Percentiles rank a stretch among this genome's conserved stretches.
These are phyloP conservation scores for Nycticryphes semicollaris DNA, from an alignment of 2,113 vertebrate species.

Conservation along the genomic window DNA sequence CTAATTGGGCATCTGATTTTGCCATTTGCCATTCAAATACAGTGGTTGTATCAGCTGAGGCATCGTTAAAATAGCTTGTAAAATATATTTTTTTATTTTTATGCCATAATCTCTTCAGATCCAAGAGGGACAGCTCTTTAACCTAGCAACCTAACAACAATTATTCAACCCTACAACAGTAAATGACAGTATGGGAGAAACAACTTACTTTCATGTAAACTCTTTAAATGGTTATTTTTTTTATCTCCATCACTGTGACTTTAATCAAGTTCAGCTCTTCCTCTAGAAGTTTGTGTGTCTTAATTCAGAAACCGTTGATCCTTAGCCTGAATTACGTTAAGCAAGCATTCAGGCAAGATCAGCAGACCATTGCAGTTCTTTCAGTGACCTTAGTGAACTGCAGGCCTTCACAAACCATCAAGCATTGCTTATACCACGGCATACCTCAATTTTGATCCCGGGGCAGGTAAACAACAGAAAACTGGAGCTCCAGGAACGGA, in stretches of 20 bases:
- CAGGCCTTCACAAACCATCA: too few species aligned
- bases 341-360: too few species aligned
- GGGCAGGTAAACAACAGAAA: accelerated
- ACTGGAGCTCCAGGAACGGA: accelerated
- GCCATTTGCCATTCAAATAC: background rate
- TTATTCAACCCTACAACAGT: background rate
- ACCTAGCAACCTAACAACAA: background rate
- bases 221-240: accelerated
- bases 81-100: background rate
- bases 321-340: background rate
- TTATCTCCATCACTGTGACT: background rate
- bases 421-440: accelerated
- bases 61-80: background rate
- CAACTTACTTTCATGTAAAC: background rate
- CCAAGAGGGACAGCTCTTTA: background rate
- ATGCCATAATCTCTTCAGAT: background rate
- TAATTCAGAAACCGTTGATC: accelerated
- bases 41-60: background rate
- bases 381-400: accelerated
- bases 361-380: accelerated
- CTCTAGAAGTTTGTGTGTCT: accelerated
- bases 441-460: accelerated
- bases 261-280: background rate
- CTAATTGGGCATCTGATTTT: background rate
- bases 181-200: background rate